phyloP scores from a whole-genome alignment of 2,888 invertebrate species.

The Lacanobia wlatinum region DNA sequence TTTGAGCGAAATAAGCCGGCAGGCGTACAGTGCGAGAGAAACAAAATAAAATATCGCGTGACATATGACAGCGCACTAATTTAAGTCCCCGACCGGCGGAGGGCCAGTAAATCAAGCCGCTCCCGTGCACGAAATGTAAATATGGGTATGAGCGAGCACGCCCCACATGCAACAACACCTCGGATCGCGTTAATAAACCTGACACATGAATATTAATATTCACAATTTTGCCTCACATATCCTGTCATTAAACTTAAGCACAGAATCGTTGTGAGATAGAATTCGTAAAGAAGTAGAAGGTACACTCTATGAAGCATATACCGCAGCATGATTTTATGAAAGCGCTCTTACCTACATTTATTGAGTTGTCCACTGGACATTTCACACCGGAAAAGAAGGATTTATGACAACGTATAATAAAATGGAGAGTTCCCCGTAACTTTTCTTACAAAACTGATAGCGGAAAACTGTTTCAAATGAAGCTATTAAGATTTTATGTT shows the following conservation, averaged over 20 bases:
- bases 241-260: conserved; percentile 20
- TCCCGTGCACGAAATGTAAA: conserved; percentile 85
- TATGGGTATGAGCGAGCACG: conserved; percentile 82
- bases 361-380: not conserved
- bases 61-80: conserved; percentile 87
- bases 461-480: conserved; percentile 11
- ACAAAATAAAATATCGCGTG: conserved; percentile 86
- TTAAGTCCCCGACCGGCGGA: conserved; percentile 83
- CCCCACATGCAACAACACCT: conserved; percentile 81
- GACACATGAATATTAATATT: conserved; percentile 83
- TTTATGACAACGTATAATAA: not conserved
- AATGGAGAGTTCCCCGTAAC: not conserved
- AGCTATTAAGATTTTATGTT: conserved; percentile 36
- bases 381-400: not conserved
- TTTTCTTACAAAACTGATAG: not conserved
- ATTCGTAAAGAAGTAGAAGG: conserved; percentile 5
- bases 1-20: conserved; percentile 80
- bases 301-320: not conserved
- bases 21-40: conserved; percentile 74
- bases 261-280: conserved; percentile 13
- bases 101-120: conserved; percentile 87
- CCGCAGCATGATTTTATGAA: conserved; percentile 7
- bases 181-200: conserved; percentile 79
- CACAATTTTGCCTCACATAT: conserved; percentile 73
- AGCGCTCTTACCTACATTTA: not conserved